Percentiles rank a stretch among this genome's conserved stretches.
Conservation (phyloP, 1,140 invertebrate species). For the Platyscapa corneri region DNA sequence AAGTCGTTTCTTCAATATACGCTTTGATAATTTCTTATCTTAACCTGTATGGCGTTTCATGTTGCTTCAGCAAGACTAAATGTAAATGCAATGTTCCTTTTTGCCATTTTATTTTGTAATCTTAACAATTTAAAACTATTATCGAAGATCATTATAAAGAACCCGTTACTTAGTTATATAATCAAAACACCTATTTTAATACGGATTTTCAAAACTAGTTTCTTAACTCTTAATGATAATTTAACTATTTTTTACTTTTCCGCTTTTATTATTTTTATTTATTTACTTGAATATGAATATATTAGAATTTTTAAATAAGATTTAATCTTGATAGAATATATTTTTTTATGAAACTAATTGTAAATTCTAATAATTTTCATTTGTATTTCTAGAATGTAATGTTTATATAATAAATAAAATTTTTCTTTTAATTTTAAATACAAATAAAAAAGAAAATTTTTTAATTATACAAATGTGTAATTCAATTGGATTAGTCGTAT, state of each 20-base stretch:
- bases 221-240: too few relatives aligned
- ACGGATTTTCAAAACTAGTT: too few relatives aligned
- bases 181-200: too few relatives aligned
- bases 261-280: too few relatives aligned
- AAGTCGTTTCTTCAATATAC: too few relatives aligned
- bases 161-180: too few relatives aligned
- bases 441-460: background rate
- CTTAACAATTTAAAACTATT: background rate
- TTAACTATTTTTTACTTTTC: too few relatives aligned
- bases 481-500: background rate
- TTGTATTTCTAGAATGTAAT: background rate
- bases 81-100: background rate
- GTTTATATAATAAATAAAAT: background rate
- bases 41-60: too few relatives aligned
- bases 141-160: background rate
- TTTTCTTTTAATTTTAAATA: slow-evolving; percentile 2
- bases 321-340: background rate
- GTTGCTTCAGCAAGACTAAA: too few relatives aligned
- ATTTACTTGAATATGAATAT: too few relatives aligned
- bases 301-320: too few relatives aligned
- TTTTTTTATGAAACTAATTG: background rate
- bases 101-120: background rate
- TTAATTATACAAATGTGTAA: background rate
- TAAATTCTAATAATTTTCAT: background rate
- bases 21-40: too few relatives aligned